Evolutionary conservation across 2,888 invertebrate species (phyloP).

Genomic region (Pocota personata): DNA sequence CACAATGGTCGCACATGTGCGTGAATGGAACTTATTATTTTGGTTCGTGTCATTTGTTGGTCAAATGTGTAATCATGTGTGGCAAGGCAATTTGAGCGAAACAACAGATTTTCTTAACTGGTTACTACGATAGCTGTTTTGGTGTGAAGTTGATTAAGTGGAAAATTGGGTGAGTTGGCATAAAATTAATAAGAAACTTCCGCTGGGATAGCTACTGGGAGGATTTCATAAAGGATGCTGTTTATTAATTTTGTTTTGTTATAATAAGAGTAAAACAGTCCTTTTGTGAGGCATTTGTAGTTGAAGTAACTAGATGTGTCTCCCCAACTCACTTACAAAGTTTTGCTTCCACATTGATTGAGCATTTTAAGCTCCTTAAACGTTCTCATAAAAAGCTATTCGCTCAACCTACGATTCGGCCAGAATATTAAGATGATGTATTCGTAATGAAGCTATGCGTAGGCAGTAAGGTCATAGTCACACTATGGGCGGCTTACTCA

Average conservation of each 20-base stretch:
- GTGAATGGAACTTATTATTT: slow-evolving; percentile 24
- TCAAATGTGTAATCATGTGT: slow-evolving; percentile 51
- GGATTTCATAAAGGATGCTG: neutral
- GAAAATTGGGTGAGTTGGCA: slow-evolving; percentile 28
- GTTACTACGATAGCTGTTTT: neutral
- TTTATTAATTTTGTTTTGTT: neutral
- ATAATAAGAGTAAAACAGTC: no score
- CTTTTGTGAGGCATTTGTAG: no score
- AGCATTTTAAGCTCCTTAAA: no score
- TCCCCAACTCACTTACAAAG: no score
- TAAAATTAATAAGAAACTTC: slow-evolving; percentile 27
- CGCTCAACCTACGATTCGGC: no score
- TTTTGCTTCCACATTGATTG: no score
- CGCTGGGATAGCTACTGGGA: neutral
- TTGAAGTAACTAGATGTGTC: no score
- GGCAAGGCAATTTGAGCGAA: slow-evolving; percentile 15
- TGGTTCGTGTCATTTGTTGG: slow-evolving; percentile 36
- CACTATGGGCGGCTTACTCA: no score
- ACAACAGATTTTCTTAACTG: slow-evolving; percentile 17
- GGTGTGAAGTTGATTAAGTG: slow-evolving; percentile 50
- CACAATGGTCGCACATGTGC: slow-evolving; percentile 29
- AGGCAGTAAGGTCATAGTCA: no score
- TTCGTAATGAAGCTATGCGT: no score
- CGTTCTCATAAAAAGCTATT: no score
- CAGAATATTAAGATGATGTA: no score